Evolutionary conservation across 2,888 invertebrate genomes (phyloP).

Genomic region (Euclidia mi): DNA sequence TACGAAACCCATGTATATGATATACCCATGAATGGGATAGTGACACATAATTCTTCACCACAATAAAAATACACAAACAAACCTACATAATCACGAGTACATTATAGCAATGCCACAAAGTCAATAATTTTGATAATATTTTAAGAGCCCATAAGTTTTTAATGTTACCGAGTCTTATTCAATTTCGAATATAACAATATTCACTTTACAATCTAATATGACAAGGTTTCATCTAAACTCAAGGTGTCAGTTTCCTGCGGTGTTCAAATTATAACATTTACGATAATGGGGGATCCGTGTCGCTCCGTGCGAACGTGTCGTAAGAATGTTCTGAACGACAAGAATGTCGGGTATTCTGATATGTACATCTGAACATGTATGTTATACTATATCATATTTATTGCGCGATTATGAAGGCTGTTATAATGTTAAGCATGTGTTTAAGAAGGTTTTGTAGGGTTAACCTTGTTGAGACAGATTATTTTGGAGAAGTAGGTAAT

Average conservation of each 20-base stretch:
- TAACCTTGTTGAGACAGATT: background rate
- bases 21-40: too few relatives aligned
- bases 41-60: too few relatives aligned
- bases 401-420: too few relatives aligned
- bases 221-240: background rate
- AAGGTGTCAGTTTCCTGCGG: background rate
- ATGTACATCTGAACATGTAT: background rate
- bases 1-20: too few relatives aligned
- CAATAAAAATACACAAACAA: too few relatives aligned
- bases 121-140: too few relatives aligned
- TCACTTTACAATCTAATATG: conserved; percentile 1
- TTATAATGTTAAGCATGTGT: background rate
- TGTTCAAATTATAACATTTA: background rate
- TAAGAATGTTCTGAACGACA: background rate
- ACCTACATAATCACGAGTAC: too few relatives aligned
- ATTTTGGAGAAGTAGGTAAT: too few relatives aligned
- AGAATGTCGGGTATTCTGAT: background rate
- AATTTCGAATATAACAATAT: background rate
- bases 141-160: too few relatives aligned
- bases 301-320: background rate
- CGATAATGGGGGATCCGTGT: conserved; percentile 2
- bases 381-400: background rate
- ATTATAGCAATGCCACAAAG: too few relatives aligned
- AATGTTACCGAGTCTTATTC: too few relatives aligned
- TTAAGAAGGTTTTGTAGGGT: background rate